Evolutionary conservation across 2,113 vertebrate species (phyloP), one percentile per base, ranked within the genome.

Genomic region (Bolborhynchus lineola): DNA sequence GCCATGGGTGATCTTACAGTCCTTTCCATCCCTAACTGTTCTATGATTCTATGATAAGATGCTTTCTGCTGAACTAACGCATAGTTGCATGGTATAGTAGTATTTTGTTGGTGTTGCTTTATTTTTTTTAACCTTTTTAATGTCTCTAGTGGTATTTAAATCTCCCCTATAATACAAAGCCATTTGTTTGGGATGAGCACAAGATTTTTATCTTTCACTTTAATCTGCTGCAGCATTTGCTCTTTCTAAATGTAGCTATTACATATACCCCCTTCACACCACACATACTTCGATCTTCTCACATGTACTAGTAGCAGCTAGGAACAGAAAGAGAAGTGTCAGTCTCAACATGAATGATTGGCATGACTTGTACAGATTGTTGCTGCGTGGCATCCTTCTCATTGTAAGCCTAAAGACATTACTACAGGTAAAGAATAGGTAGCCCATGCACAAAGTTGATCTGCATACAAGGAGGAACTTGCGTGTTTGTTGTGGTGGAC

Each of bases 31-130:
- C 33, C 57, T 59, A 59, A n/a, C 57, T n/a, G 29, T n/a, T n/a
- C 57, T 59, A n/a, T 59, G 33, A n/a, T 59, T 59, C 21, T n/a
- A n/a, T 59, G 33, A 59, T 59, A 79, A 78, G 19, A 13, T 26
- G 11, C 44, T 64, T 93, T 82, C 39, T 64, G 18, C 33, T 47
- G 13, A 60, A 19, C 5, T 2, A 4, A 65, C 35, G 17, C 16
- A 72, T 11, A 1, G 0, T 6, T 42, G 15, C 14, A 42, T 31
- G 29, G 4, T 49, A 55, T 4, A 42, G 41, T 41, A 81, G 2
- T 9, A 41, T 68, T 80, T 71, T 57, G 4, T 13, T 87, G 17
- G 3, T 1, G 68, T 81, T 46, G 31, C 8, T 63, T 39, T 68
- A 1, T 4, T 13, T 35, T 42, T 47, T 24, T 9, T 17, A 15